Percentiles rank a stretch among this genome's conserved stretches.
Conservation (phyloP, 2,888 invertebrate genomes). For the Stegana nigrithorax region DNA sequence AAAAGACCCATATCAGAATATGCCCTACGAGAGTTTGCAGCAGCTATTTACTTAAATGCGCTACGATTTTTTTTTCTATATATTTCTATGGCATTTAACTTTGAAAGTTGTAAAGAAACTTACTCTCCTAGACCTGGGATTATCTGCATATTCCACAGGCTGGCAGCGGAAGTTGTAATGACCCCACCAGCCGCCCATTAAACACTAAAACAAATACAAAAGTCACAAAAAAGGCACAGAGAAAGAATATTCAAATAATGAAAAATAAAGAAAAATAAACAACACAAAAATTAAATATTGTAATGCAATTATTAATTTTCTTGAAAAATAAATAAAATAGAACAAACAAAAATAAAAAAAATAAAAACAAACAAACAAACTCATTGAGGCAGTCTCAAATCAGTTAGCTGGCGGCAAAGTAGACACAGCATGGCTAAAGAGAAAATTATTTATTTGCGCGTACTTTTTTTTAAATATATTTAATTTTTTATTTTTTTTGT, state of each 20-base stretch:
- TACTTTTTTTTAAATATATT: no score
- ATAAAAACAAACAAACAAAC: no score
- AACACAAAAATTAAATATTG: conserved; percentile 3
- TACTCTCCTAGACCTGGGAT: conserved; percentile 85
- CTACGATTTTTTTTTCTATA: conserved; percentile 7
- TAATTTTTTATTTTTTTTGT: no score
- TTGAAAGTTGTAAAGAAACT: conserved; percentile 69
- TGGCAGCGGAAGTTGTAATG: conserved; percentile 91
- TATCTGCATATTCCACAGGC: conserved; percentile 88
- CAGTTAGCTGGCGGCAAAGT: no score
- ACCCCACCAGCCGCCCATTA: conserved; percentile 91
- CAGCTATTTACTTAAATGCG: not conserved
- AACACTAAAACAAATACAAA: conserved; percentile 74
- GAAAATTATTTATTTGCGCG: no score
- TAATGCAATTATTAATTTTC: no score
- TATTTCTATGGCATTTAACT: conserved; percentile 11
- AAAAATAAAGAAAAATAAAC: conserved; percentile 38
- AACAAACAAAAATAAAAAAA: no score
- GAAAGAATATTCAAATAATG: conserved; percentile 32
- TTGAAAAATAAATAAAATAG: conserved; percentile 17
- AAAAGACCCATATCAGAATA: no score
- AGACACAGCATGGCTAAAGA: no score
- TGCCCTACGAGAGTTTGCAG: not conserved
- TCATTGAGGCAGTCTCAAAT: no score
- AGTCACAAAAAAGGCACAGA: conserved; percentile 45